phyloP scores from a whole-genome alignment of 2,797 vertebrate genomes.

The Selene dorsalis region DNA sequence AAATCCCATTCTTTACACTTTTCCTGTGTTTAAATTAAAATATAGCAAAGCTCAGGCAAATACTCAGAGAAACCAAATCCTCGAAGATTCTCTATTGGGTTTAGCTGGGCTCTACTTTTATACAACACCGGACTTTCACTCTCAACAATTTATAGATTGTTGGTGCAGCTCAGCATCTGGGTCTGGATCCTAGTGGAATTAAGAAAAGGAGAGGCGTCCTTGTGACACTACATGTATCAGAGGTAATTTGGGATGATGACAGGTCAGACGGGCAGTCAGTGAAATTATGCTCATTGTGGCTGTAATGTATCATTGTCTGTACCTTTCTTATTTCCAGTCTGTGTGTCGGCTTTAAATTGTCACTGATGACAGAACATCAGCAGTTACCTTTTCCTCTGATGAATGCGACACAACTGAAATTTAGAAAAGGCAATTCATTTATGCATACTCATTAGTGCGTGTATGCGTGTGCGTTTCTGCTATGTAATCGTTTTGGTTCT shows the following conservation, averaged over 20 bases:
- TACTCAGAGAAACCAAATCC: no score
- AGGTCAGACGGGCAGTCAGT: conserved; percentile 16
- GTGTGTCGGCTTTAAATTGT: conserved; percentile 6
- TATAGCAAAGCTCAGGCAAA: no score
- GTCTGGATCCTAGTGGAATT: no score
- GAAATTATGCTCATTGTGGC: conserved; percentile 6
- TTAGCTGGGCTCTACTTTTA: no score
- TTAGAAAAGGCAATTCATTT: neutral
- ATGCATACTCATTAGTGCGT: neutral
- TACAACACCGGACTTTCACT: no score
- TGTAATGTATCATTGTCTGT: conserved; percentile 3
- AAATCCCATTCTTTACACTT: no score
- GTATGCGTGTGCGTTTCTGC: neutral
- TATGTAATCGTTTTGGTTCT: neutral
- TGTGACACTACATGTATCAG: neutral
- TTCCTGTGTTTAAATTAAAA: no score
- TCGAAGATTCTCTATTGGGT: no score
- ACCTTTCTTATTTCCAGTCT: conserved; percentile 4
- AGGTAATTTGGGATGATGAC: conserved; percentile 2
- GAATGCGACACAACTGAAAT: neutral
- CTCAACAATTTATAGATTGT: no score
- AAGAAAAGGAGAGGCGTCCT: no score
- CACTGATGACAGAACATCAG: conserved; percentile 16
- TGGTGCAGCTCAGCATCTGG: no score
- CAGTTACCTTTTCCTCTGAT: neutral